A percentile compares a stretch with the other conserved stretches of the same genome.
Evolutionary conservation across 1,140 invertebrate species (phyloP).

Genomic region (Polyergus mexicanus): DNA sequence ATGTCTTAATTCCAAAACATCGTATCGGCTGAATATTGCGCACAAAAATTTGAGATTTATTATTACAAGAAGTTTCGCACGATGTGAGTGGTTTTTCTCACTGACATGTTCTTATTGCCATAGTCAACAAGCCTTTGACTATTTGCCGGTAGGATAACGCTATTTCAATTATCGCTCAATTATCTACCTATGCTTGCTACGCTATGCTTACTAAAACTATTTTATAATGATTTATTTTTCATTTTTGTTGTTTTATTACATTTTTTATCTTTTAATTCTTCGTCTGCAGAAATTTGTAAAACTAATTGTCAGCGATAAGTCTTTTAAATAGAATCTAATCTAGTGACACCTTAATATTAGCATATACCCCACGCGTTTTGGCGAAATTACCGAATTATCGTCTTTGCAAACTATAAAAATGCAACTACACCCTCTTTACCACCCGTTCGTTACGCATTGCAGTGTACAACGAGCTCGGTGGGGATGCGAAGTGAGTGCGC

Average conservation of each 20-base stretch:
- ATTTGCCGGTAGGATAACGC: constrained; percentile 38
- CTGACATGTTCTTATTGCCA: constrained; percentile 14
- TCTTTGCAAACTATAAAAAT: background rate
- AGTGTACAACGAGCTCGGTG: constrained; percentile 27
- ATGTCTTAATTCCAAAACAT: background rate
- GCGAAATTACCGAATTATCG: background rate
- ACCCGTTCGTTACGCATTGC: constrained; percentile 68
- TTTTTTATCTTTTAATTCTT: background rate
- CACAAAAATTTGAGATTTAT: background rate
- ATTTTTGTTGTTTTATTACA: background rate
- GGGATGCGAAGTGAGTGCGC: constrained; percentile 55
- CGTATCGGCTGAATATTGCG: background rate
- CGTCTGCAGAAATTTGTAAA: background rate
- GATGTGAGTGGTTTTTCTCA: background rate
- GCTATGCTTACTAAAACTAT: background rate
- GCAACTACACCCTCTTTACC: background rate
- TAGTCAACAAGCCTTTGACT: background rate
- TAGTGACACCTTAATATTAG: background rate
- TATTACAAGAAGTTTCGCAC: background rate
- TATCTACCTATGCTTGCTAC: background rate
- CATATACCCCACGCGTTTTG: background rate
- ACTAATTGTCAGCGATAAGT: background rate
- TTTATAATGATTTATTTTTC: constrained; percentile 11
- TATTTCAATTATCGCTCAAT: constrained; percentile 25
- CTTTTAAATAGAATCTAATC: background rate